Evolutionary conservation across 2,888 invertebrate species (phyloP).

Genomic region (Acleris holmiana): DNA sequence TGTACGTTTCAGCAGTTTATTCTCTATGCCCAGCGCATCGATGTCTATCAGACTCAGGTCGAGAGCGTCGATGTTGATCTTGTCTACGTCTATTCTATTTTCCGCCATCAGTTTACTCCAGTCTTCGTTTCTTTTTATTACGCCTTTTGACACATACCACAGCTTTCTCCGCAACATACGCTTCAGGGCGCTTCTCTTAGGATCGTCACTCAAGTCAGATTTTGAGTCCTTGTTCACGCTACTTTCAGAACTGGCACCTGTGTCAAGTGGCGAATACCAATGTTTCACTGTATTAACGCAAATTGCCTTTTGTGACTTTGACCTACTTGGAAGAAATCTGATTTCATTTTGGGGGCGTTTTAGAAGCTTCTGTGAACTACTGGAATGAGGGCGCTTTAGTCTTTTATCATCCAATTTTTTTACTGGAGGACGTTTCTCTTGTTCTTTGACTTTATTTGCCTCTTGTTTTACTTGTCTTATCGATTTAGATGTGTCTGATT

Average conservation of each 20-base stretch:
- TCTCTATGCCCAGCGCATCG: slow-evolving; percentile 52
- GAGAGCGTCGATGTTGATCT: slow-evolving; percentile 53
- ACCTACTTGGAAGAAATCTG: neutral
- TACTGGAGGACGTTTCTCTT: neutral
- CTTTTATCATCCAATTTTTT: neutral
- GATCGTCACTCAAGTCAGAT: slow-evolving; percentile 9
- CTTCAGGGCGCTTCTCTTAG: slow-evolving; percentile 45
- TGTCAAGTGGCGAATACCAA: slow-evolving; percentile 1
- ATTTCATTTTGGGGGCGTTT: neutral
- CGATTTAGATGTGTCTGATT: too few relatives aligned
- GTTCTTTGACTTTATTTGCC: neutral
- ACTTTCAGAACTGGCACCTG: neutral
- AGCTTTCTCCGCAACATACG: slow-evolving; percentile 46
- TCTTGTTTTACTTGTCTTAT: neutral
- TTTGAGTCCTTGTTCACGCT: neutral
- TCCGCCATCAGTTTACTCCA: slow-evolving; percentile 47
- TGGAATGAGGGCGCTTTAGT: neutral
- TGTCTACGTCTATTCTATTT: slow-evolving; percentile 51
- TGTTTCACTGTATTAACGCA: slow-evolving; percentile 1
- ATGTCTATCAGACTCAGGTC: slow-evolving; percentile 51
- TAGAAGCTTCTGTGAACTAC: neutral
- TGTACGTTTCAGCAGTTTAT: slow-evolving; percentile 49
- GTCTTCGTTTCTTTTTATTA: slow-evolving; percentile 47
- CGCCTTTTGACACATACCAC: slow-evolving; percentile 50
- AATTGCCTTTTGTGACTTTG: neutral